Conservation (phyloP, 2,797 vertebrate genomes). For the Sebastes cheni region DNA sequence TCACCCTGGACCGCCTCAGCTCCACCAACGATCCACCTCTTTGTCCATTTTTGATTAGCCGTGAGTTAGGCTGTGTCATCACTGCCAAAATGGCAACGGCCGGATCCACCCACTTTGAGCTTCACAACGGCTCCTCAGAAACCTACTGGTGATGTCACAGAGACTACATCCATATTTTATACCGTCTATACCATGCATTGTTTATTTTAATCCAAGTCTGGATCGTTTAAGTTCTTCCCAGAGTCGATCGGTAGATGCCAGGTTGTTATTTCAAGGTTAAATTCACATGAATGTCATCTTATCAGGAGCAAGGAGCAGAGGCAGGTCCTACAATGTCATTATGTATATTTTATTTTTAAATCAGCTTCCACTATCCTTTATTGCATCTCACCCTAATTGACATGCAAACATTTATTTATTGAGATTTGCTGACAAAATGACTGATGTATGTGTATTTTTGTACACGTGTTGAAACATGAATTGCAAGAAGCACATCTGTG, state of each 20-base stretch:
- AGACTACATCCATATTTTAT: neutral
- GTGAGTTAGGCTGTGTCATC: too few relatives aligned
- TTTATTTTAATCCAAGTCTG: neutral
- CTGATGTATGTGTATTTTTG: neutral
- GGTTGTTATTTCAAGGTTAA: constrained; percentile 2
- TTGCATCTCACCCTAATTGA: neutral
- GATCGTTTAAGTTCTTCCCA: neutral
- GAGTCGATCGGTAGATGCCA: neutral
- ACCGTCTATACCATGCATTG: neutral
- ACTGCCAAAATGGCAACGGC: too few relatives aligned
- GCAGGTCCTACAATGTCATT: neutral
- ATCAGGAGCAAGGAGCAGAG: neutral
- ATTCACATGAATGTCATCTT: neutral
- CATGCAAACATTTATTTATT: neutral
- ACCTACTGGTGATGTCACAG: too few relatives aligned
- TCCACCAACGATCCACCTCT: too few relatives aligned
- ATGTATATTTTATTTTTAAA: neutral
- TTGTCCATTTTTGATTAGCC: too few relatives aligned
- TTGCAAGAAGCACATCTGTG: neutral
- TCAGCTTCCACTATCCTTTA: neutral
- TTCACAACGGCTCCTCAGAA: too few relatives aligned
- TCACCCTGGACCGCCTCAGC: too few relatives aligned
- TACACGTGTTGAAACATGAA: neutral
- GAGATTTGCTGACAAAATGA: neutral
- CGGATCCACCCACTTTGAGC: too few relatives aligned